Evolutionary conservation across 2,113 vertebrate species (phyloP).

Genomic region (Acrocephalus arundinaceus): DNA sequence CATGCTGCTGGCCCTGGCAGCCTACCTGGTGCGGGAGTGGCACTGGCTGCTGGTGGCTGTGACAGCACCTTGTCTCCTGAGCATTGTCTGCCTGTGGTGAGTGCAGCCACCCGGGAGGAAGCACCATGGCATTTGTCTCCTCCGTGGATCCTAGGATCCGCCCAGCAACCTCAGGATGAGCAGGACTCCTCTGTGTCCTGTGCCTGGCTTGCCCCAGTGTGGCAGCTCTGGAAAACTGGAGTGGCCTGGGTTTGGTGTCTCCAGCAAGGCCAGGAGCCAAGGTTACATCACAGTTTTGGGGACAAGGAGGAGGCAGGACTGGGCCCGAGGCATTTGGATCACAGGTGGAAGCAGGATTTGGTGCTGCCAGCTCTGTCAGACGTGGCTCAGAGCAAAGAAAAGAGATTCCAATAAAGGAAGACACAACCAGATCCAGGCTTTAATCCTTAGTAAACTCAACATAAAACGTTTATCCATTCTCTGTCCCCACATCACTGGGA

Average conservation of each 20-base stretch:
- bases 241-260: background rate
- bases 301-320: background rate
- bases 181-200: background rate
- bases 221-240: background rate
- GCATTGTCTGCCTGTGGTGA: conserved; percentile 82
- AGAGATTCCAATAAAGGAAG: background rate
- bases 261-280: background rate
- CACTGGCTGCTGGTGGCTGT: conserved; percentile 79
- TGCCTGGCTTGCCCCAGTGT: accelerated
- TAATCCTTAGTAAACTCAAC: background rate
- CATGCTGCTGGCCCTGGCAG: conserved; percentile 80
- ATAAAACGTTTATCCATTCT: background rate
- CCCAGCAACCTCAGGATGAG: background rate
- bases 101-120: background rate
- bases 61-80: conserved; percentile 77
- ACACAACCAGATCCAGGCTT: background rate
- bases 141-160: background rate
- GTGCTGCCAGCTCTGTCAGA: background rate
- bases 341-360: background rate
- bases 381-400: background rate
- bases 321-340: background rate
- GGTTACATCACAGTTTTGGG: background rate
- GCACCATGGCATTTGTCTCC: background rate
- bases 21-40: conserved; percentile 83
- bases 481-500: background rate